Conservation (phyloP, 2,797 vertebrate species). For the Margarornis squamiger region DNA sequence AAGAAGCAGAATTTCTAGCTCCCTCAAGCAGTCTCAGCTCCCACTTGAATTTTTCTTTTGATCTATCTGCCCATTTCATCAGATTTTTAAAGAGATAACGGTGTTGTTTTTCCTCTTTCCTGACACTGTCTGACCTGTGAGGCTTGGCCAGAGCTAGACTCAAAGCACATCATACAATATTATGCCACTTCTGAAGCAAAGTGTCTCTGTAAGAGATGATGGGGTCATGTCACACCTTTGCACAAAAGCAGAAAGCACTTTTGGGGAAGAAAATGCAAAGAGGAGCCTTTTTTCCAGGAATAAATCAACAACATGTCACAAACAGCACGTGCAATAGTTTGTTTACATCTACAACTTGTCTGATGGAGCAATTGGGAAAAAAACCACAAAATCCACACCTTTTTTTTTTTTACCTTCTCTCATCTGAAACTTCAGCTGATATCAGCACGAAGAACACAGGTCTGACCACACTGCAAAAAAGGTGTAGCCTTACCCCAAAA, state of each 20-base stretch:
- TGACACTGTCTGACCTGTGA: background rate
- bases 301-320: conserved; percentile 4
- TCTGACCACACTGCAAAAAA: background rate
- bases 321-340: background rate
- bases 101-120: background rate
- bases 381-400: too few species aligned
- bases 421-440: background rate
- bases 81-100: background rate
- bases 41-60: background rate
- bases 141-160: background rate
- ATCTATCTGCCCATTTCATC: background rate
- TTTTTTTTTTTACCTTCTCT: background rate
- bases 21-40: background rate
- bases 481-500: background rate
- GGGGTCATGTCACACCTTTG: background rate
- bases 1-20: background rate
- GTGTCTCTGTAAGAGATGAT: background rate
- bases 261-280: conserved; percentile 7
- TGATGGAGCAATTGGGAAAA: background rate
- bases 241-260: background rate
- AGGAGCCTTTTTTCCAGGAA: background rate
- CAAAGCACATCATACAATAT: background rate
- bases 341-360: background rate
- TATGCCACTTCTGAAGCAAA: background rate
- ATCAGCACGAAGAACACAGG: background rate